Evolutionary conservation across 2,797 vertebrate genomes (phyloP).

Genomic region (Phoxinus dragarum): DNA sequence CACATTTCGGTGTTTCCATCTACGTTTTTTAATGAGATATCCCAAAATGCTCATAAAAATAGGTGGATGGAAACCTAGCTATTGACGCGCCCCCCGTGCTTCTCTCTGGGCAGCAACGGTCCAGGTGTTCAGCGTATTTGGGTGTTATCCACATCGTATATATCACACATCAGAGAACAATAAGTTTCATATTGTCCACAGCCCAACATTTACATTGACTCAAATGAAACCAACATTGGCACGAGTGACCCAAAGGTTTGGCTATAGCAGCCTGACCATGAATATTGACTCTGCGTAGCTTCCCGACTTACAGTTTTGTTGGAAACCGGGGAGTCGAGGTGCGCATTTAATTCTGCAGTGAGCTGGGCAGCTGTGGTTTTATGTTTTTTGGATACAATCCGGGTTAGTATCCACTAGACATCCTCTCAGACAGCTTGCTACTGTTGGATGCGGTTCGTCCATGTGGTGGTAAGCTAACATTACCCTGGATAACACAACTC

Average conservation of each 20-base stretch:
- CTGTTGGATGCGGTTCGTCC: not conserved
- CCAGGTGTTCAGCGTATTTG: no score
- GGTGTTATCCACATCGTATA: no score
- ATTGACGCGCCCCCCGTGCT: no score
- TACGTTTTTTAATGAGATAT: no score
- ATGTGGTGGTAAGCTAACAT: not conserved
- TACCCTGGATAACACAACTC: not conserved
- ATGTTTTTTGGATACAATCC: not conserved
- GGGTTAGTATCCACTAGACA: not conserved
- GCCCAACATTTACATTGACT: not conserved
- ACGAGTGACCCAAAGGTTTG: not conserved
- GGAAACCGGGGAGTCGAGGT: not conserved
- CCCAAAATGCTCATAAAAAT: no score
- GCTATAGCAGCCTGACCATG: not conserved
- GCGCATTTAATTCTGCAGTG: not conserved
- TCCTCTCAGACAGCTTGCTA: not conserved
- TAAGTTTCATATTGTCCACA: not conserved
- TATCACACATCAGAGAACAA: not conserved
- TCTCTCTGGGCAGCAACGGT: no score
- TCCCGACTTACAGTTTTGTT: not conserved
- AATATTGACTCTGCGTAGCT: not conserved
- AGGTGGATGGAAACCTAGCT: no score
- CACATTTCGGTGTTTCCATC: no score
- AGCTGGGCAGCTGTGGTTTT: not conserved
- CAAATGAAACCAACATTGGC: not conserved